A percentile compares a stretch with the other conserved stretches of the same genome.
These are phyloP conservation scores for Callimorpha dominula DNA, from an alignment of 2,888 invertebrate genomes.

Conservation along the genomic window DNA sequence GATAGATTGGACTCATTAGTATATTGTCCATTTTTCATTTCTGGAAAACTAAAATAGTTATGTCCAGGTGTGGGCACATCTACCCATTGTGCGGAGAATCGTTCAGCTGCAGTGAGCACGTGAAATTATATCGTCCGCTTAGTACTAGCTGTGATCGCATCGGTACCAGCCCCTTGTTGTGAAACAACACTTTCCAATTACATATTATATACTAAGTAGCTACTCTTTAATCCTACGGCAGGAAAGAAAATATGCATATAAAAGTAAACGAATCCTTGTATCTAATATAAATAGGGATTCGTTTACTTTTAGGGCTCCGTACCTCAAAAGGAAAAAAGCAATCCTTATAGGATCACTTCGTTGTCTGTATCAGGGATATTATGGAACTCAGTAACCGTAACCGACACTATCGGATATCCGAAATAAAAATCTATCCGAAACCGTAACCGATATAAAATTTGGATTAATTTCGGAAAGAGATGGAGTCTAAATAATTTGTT, in stretches of 20 bases:
- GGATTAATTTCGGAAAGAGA: too few relatives aligned
- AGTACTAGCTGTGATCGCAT: conserved; percentile 51
- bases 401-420: too few relatives aligned
- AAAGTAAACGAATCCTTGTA: not conserved
- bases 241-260: not conserved
- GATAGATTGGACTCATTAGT: not conserved
- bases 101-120: conserved; percentile 79
- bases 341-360: too few relatives aligned
- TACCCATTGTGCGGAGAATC: conserved; percentile 62
- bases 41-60: conserved; percentile 15
- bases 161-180: conserved; percentile 24
- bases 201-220: not conserved
- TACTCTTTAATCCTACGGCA: not conserved
- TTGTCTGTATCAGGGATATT: too few relatives aligned
- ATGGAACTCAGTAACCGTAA: too few relatives aligned
- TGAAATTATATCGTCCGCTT: conserved; percentile 69
- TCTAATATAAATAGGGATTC: too few relatives aligned
- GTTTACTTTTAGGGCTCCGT: too few relatives aligned
- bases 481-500: too few relatives aligned
- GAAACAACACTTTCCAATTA: conserved; percentile 44
- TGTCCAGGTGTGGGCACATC: conserved; percentile 32
- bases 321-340: too few relatives aligned
- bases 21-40: too few relatives aligned
- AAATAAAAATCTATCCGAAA: too few relatives aligned
- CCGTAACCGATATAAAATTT: too few relatives aligned